Conservation (phyloP, 2,888 invertebrate genomes). For the Microctonus aethiopoides region DNA sequence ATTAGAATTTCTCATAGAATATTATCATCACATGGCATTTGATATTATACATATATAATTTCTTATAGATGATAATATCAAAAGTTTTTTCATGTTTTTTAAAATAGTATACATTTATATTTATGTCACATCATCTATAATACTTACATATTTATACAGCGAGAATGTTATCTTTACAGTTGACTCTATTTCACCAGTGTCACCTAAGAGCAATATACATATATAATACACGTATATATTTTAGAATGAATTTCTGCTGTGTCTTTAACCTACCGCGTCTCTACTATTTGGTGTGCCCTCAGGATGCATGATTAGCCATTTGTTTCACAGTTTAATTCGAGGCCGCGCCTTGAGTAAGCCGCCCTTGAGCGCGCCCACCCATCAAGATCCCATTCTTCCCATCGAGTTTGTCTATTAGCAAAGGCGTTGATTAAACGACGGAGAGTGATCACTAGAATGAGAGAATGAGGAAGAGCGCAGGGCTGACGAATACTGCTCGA, state of each 20-base stretch:
- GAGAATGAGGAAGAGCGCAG: constrained; percentile 24
- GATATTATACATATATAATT: too few species aligned
- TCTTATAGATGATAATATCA: too few species aligned
- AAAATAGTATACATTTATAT: too few species aligned
- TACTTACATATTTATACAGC: neutral
- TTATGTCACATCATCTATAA: neutral
- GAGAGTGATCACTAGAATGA: constrained; percentile 34
- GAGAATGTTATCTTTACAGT: neutral
- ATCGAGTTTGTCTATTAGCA: constrained; percentile 64
- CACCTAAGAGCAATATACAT: neutral
- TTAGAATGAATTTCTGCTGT: neutral
- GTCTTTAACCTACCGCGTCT: neutral
- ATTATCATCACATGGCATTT: too few species aligned
- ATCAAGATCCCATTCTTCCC: constrained; percentile 59
- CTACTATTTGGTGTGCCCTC: constrained; percentile 34
- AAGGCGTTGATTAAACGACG: constrained; percentile 64
- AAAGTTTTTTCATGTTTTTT: neutral
- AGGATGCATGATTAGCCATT: constrained; percentile 64
- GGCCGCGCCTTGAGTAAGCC: constrained; percentile 38
- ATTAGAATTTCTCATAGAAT: neutral
- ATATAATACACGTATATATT: neutral
- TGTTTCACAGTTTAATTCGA: constrained; percentile 64
- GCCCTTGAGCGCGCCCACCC: constrained; percentile 45
- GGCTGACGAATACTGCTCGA: constrained; percentile 33
- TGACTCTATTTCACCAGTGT: neutral